phyloP scores from a whole-genome alignment of 2,888 invertebrate species.

The Harpagoxenus sublaevis region DNA sequence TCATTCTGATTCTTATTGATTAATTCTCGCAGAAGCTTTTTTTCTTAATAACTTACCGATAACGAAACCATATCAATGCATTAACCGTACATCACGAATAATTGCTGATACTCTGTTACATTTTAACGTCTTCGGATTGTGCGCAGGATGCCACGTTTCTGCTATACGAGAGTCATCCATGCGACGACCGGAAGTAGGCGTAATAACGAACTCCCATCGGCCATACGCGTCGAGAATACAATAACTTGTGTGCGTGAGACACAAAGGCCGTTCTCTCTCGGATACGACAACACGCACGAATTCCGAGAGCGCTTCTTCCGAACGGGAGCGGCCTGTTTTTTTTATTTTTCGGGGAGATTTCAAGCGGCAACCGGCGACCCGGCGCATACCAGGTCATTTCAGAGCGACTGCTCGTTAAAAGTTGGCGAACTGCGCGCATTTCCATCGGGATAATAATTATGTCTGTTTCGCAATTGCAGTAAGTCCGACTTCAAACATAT shows the following conservation, averaged over 20 bases:
- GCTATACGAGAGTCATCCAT: constrained; percentile 57
- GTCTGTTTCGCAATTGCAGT: not conserved
- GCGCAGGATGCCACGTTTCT: constrained; percentile 57
- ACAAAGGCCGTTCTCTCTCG: constrained; percentile 59
- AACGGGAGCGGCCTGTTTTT: constrained; percentile 33
- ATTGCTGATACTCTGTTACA: not conserved
- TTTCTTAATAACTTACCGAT: no score
- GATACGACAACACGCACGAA: constrained; percentile 60
- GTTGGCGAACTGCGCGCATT: constrained; percentile 3
- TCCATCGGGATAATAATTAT: constrained; percentile 13
- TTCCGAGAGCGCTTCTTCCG: constrained; percentile 58
- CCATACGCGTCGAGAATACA: constrained; percentile 75
- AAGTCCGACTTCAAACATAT: not conserved
- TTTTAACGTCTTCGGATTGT: not conserved
- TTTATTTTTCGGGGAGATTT: constrained; percentile 21
- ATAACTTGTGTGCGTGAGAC: constrained; percentile 68
- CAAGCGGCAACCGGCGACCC: constrained; percentile 24
- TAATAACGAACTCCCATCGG: constrained; percentile 80
- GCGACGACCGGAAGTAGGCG: constrained; percentile 80
- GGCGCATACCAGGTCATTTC: constrained; percentile 23
- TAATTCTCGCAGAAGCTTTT: no score
- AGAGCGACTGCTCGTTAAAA: constrained; percentile 26
- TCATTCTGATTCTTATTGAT: no score
- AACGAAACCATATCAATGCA: not conserved
- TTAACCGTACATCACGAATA: not conserved